Evolutionary conservation across 2,888 invertebrate genomes (phyloP).

Genomic region (Lasius platythorax): DNA sequence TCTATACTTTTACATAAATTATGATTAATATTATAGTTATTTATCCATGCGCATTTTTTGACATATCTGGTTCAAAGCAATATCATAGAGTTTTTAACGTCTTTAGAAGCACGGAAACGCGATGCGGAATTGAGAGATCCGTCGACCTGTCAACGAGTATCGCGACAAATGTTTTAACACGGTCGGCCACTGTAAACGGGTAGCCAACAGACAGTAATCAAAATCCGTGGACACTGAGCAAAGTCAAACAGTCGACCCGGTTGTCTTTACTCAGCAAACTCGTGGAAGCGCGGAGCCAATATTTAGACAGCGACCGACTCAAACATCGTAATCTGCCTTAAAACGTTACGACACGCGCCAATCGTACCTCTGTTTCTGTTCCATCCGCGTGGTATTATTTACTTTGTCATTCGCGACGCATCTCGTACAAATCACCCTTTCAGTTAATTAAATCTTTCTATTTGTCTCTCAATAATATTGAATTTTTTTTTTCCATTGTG

Average conservation of each 20-base stretch:
- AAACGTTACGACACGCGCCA: conserved; percentile 76
- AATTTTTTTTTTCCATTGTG: neutral
- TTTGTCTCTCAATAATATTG: conserved; percentile 10
- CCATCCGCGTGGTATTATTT: conserved; percentile 16
- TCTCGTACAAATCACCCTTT: conserved; percentile 19
- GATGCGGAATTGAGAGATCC: conserved; percentile 53
- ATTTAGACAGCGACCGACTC: conserved; percentile 78
- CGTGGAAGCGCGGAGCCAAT: conserved; percentile 77
- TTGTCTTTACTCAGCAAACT: conserved; percentile 82
- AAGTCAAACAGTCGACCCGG: conserved; percentile 74
- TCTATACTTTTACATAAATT: neutral
- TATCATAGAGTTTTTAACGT: neutral
- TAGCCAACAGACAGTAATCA: conserved; percentile 76
- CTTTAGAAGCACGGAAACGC: neutral
- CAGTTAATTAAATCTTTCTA: conserved; percentile 25
- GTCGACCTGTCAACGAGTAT: conserved; percentile 62
- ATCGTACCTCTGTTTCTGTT: conserved; percentile 65
- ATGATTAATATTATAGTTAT: conserved; percentile 8
- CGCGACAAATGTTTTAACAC: conserved; percentile 73
- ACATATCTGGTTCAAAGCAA: neutral
- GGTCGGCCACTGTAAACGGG: conserved; percentile 71
- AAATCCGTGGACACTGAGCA: conserved; percentile 82
- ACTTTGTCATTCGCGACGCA: conserved; percentile 26
- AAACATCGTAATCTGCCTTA: conserved; percentile 75
- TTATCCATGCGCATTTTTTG: neutral